Evolutionary conservation across 2,113 vertebrate genomes (phyloP), one percentile per base, ranked within the genome.

Genomic region (Cyprinodon brontotheroides): DNA sequence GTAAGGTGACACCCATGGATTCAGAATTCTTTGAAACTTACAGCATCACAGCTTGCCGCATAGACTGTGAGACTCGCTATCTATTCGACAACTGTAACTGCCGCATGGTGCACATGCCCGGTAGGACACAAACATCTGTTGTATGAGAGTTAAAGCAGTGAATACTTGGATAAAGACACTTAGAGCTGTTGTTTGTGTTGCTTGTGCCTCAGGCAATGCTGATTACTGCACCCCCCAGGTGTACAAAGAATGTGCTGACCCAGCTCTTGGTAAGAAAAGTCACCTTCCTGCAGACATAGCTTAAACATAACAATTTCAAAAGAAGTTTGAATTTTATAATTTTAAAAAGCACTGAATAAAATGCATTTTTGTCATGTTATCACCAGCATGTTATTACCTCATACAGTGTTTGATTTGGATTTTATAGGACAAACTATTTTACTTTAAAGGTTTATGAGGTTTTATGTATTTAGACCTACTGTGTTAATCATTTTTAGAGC

Each of bases 41-140:
- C 93, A 99, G 98, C 93, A 97, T 99, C 93, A 97, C 97, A 0
- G 97, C 97, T 50, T 99, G 98, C 67, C 96, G 98, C 78, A 97
- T 99, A 0, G 97, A 99, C 94, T 99, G 98, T 48, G 97, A 99
- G 93, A 99, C 97, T 0, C 96, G 98, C 7, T 99, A 99, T 93
- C 93, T 99, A 92, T 96, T 98, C 88, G 98, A 99, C 92, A 99
- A 99, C 93, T 99, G 98, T 93, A 99, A 99, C 95, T 99, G 98
- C 70, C 96, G 98, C 88, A 99, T 99, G 97, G 97, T 99, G 77
- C 97, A 99, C 89, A 99, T 99, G 98, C 98, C 97, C 41, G 98
- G 98, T 99, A 90, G 70, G 85, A 15, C 9, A 37, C 6, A 4
- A 11, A 48, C 60, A 36, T 41, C 6, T n/a, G 45, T 70, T 62